phyloP scores from a whole-genome alignment of 2,797 vertebrate species.

The Columba guinea region DNA sequence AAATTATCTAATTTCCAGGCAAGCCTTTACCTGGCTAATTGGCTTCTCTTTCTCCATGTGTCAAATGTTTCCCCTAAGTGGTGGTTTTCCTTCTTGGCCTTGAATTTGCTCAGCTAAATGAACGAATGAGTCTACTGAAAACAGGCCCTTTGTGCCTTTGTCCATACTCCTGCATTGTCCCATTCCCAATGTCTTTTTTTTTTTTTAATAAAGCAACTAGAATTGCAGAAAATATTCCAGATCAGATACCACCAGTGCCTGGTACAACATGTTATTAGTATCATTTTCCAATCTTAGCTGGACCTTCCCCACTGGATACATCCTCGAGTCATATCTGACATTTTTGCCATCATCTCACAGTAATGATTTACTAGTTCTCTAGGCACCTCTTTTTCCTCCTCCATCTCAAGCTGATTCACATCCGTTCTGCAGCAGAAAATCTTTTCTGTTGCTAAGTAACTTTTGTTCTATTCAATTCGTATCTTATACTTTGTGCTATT shows the following conservation, averaged over 20 bases:
- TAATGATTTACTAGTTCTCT: not conserved
- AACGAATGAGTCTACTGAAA: not conserved
- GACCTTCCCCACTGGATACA: not conserved
- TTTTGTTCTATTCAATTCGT: conserved; percentile 46
- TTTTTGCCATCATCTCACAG: not conserved
- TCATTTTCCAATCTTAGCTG: not conserved
- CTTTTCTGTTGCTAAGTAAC: conserved; percentile 49
- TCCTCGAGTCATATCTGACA: not conserved
- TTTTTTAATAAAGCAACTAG: not conserved
- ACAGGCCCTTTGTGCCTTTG: not conserved
- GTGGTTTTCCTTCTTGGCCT: not conserved
- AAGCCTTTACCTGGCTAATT: not conserved
- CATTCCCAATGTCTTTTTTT: not conserved
- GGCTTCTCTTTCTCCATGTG: not conserved
- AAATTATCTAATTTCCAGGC: not conserved
- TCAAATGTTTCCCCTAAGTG: not conserved
- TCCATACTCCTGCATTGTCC: not conserved
- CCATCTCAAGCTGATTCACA: not conserved
- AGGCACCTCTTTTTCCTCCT: not conserved
- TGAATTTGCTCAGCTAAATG: not conserved
- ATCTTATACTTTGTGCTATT: not conserved
- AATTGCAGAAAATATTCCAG: not conserved
- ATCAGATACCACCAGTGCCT: not conserved
- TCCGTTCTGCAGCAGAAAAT: conserved; percentile 35
- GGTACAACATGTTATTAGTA: not conserved